Evolutionary conservation across 2,888 invertebrate species (phyloP).

Genomic region (Pogonocherus hispidulus): DNA sequence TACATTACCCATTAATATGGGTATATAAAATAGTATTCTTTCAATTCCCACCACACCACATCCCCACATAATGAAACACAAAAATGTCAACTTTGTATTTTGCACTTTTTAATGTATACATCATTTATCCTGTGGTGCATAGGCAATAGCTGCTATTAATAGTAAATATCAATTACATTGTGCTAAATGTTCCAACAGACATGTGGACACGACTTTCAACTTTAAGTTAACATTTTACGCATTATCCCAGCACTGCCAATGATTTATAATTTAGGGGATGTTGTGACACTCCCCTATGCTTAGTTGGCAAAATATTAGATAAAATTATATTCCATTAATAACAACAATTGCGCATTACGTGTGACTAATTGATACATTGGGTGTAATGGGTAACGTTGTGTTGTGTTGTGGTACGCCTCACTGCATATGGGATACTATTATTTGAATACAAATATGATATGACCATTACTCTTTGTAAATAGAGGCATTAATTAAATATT

Average conservation of each 20-base stretch:
- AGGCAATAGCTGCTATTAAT: constrained; percentile 20
- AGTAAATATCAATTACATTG: constrained; percentile 46
- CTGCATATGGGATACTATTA: neutral
- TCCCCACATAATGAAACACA: too few species aligned
- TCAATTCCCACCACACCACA: too few species aligned
- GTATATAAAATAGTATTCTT: too few species aligned
- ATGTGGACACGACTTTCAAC: constrained; percentile 56
- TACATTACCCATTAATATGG: too few species aligned
- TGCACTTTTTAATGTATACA: too few species aligned
- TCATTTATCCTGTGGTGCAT: neutral
- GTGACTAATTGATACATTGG: constrained; percentile 60
- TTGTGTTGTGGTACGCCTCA: neutral
- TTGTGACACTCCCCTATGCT: constrained; percentile 62
- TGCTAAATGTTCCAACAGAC: constrained; percentile 52
- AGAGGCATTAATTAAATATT: too few species aligned
- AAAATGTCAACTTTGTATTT: too few species aligned
- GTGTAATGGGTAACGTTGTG: constrained; percentile 30
- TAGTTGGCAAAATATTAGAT: constrained; percentile 62
- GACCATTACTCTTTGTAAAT: too few species aligned
- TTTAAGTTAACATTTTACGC: constrained; percentile 48
- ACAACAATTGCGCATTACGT: constrained; percentile 61
- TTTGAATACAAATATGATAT: too few species aligned
- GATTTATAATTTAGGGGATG: constrained; percentile 58
- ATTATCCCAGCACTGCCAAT: constrained; percentile 40
- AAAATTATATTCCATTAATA: constrained; percentile 60